phyloP scores from a whole-genome alignment of 1,140 invertebrate species.

The Chironomus striatipennis region DNA sequence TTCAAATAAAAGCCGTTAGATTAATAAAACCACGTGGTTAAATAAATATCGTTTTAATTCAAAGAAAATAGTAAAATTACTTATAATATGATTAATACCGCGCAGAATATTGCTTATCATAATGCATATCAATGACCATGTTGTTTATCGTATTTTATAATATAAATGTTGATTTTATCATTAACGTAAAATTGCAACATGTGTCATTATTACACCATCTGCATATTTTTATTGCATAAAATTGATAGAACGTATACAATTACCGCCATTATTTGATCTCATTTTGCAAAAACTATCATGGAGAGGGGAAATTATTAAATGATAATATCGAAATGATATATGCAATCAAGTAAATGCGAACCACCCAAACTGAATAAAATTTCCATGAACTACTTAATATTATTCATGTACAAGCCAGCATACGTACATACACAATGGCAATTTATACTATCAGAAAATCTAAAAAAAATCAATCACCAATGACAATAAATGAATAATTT shows the following conservation, averaged over 20 bases:
- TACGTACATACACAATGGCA: not conserved
- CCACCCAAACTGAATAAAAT: not conserved
- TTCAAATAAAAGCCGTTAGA: too few species aligned
- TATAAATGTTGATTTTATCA: too few species aligned
- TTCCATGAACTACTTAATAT: not conserved
- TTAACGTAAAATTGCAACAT: not conserved
- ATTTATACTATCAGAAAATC: not conserved
- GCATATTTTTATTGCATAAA: not conserved
- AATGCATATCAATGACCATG: too few species aligned
- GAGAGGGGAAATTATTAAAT: too few species aligned
- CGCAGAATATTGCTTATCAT: too few species aligned
- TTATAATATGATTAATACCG: too few species aligned
- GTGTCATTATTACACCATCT: slow-evolving; percentile 1
- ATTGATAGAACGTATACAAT: not conserved
- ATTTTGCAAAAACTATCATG: not conserved
- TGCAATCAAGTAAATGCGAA: not conserved
- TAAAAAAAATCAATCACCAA: not conserved
- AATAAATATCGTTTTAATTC: too few species aligned
- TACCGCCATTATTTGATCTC: not conserved
- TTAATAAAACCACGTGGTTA: too few species aligned
- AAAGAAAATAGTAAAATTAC: too few species aligned
- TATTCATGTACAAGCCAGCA: not conserved
- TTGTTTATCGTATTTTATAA: too few species aligned
- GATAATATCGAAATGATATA: not conserved
- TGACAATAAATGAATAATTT: not conserved